Base-by-base conservation (phyloP, 2,113 vertebrate species). In the Columba janthina region DNA sequence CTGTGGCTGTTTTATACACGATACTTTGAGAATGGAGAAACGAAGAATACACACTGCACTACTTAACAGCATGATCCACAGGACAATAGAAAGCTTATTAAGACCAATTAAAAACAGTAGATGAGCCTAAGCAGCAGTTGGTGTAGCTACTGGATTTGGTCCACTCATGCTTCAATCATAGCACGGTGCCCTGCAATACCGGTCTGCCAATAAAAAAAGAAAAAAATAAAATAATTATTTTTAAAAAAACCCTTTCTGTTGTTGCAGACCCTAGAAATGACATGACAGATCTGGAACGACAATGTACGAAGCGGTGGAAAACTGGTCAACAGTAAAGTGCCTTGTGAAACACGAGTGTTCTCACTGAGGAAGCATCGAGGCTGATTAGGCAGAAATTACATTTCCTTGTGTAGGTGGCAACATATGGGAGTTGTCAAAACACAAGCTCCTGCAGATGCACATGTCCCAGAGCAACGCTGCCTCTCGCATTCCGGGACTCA, bases 401-500 rank as follows among this genome's bases (percentile, higher is more conserved):
- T 54, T 69, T 85, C 84, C 75, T 69, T 46, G 9, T 4, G 88
- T 73, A 88, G 91, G 94, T 85, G 91, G 91, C n/a, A 82, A 72
- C 91, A 93, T 73, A 91, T 34, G 80, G 94, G 71, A 88, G 50
- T 3, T 91, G 91, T 85, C 91, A 93, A 84, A 88, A 95, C 88
- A 91, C 70, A 64, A 10, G 88, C 54, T 85, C 84, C 64, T 42
- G 74, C 74, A 69, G 84, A 76, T 20, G 84, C 60, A 42, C 48
- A 2, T 10, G 75, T 67, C 91, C 91, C 75, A 10, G 53, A 38
- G 73, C 73, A n/a, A n/a, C 6, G 2, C 28, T 75, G 88, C 56
- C 76, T 92, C 61, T 32, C 40, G 2, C 25, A 4, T 20, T 18
- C 38, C 1, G 17, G 57, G 67, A 38, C 78, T 34, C 7, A 15